A percentile compares a stretch with the other conserved stretches of the same genome.
These are phyloP conservation scores for Hydrolagus affinis DNA, from an alignment of 2,113 vertebrate species.

Conservation along the genomic window DNA sequence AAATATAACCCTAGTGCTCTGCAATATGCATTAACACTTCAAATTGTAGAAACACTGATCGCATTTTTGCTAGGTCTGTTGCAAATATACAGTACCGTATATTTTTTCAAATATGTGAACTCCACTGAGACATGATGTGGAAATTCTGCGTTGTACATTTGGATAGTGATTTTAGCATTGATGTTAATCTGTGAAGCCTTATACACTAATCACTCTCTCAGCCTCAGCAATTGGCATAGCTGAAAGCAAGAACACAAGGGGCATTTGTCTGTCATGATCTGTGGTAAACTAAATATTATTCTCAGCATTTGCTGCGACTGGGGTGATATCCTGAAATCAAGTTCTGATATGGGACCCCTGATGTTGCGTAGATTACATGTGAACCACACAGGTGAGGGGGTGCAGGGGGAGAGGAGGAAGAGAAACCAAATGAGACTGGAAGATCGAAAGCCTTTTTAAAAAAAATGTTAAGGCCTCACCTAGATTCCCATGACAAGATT, in stretches of 20 bases:
- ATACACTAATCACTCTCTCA: slow-evolving; percentile 56
- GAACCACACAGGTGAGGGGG: too few species aligned
- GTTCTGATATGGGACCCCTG: background rate
- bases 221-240: slow-evolving; percentile 53
- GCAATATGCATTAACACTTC: background rate
- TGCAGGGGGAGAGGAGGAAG: background rate
- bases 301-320: background rate
- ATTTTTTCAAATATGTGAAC: background rate
- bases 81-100: too few species aligned
- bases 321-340: background rate
- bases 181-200: slow-evolving; percentile 38
- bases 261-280: slow-evolving; percentile 38
- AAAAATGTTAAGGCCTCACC: too few species aligned
- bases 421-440: background rate
- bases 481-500: too few species aligned
- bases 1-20: background rate
- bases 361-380: background rate
- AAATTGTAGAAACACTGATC: background rate
- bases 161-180: too few species aligned
- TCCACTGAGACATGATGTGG: too few species aligned
- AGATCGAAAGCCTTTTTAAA: too few species aligned
- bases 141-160: background rate
- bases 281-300: background rate
- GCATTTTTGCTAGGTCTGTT: too few species aligned
- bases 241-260: slow-evolving; percentile 51